Conservation (phyloP, 2,888 invertebrate species). For the Pyrgus malvae region DNA sequence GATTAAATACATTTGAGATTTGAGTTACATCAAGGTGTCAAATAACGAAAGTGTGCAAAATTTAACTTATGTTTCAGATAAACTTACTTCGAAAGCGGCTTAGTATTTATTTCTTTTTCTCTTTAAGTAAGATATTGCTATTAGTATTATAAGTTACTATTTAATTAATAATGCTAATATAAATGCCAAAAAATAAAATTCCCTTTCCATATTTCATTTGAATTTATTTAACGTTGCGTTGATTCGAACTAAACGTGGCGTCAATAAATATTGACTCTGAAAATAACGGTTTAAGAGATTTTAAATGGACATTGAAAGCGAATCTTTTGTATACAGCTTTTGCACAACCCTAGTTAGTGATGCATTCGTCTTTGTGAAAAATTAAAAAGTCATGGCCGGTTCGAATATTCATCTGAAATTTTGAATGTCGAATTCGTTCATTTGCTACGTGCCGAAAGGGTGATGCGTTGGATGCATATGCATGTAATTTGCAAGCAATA, state of each 20-base stretch:
- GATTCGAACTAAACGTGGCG: background rate
- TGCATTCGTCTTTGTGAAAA: slow-evolving; percentile 10
- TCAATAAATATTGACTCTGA: slow-evolving; percentile 7
- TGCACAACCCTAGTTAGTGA: slow-evolving; percentile 7
- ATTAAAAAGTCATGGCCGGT: slow-evolving; percentile 16
- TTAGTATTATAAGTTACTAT: background rate
- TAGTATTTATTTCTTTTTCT: too few species aligned
- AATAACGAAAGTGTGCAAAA: too few species aligned
- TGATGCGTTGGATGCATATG: background rate
- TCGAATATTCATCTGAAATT: slow-evolving; percentile 13
- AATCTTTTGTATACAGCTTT: slow-evolving; percentile 7
- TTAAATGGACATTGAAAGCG: slow-evolving; percentile 8
- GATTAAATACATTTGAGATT: background rate
- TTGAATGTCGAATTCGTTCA: slow-evolving; percentile 11
- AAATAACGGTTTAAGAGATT: slow-evolving; percentile 1
- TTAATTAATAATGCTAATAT: background rate
- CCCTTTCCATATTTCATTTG: background rate
- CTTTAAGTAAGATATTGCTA: too few species aligned
- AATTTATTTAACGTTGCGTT: background rate
- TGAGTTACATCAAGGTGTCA: too few species aligned
- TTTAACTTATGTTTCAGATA: too few species aligned
- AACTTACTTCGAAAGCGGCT: too few species aligned
- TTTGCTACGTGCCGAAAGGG: background rate
- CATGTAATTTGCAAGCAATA: slow-evolving; percentile 4
- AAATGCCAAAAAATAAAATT: background rate